A percentile compares a stretch with the other conserved stretches of the same genome.
phyloP scores from a whole-genome alignment of 2,113 vertebrate species.

The Illadopsis cleaveri region DNA sequence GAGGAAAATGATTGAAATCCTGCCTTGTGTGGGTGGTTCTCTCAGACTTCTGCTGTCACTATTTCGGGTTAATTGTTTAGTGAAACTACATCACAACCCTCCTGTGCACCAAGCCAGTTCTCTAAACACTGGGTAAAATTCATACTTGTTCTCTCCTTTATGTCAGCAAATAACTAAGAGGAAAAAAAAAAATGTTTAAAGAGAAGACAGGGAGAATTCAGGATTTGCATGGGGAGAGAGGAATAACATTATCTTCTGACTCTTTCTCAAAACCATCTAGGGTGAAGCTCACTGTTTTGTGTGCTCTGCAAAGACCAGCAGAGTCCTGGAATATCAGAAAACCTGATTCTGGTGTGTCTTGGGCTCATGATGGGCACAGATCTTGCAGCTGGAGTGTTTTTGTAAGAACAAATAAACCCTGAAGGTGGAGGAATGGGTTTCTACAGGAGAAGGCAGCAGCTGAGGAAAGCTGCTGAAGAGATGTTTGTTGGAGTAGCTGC shows the following conservation, averaged over 20 bases:
- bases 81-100: background rate
- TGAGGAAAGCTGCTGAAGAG: background rate
- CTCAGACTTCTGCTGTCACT: background rate
- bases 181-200: background rate
- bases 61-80: background rate
- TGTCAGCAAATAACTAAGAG: background rate
- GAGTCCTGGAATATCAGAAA: background rate
- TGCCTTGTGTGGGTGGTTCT: background rate
- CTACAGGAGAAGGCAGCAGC: background rate
- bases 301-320: background rate
- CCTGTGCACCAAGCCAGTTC: background rate
- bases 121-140: background rate
- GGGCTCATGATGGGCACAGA: fast-evolving
- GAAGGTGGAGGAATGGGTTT: fast-evolving
- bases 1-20: background rate
- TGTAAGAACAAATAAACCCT: background rate
- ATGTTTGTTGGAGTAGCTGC: background rate
- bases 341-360: background rate
- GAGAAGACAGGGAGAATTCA: background rate
- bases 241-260: background rate
- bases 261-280: background rate
- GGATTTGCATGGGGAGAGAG: background rate
- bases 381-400: background rate
- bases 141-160: background rate
- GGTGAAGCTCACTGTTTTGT: background rate